phyloP scores from a whole-genome alignment of 2,113 vertebrate species.

The Ageneiosus marmoratus region DNA sequence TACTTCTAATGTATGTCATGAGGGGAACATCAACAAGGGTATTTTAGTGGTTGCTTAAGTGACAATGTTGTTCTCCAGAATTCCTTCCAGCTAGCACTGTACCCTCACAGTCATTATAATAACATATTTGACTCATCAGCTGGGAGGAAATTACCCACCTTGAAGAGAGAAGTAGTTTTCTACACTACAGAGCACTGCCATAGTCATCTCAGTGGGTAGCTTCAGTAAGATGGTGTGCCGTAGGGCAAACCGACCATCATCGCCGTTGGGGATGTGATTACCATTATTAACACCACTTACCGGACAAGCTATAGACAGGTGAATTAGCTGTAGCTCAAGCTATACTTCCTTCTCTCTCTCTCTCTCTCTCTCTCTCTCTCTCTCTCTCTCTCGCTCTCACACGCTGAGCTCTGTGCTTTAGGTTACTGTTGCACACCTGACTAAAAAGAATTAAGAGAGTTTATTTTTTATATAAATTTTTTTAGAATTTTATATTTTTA shows the following conservation, averaged over 20 bases:
- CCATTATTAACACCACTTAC: conserved; percentile 43
- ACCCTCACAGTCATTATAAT: background rate
- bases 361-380: background rate
- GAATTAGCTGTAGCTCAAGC: conserved; percentile 33
- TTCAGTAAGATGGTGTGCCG: conserved; percentile 4
- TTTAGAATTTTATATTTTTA: too few relatives aligned
- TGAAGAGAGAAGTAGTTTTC: conserved; percentile 15
- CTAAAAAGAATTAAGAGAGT: background rate
- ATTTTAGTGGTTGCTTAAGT: background rate
- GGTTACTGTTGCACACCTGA: background rate
- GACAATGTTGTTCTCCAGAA: background rate
- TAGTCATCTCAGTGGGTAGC: conserved; percentile 25
- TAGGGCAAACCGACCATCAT: conserved; percentile 35
- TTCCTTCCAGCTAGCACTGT: background rate
- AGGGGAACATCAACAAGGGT: background rate
- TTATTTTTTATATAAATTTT: background rate
- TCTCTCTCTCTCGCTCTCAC: conserved; percentile 6
- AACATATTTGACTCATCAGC: conserved; percentile 16
- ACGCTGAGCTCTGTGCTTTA: background rate
- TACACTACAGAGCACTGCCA: background rate
- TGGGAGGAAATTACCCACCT: conserved; percentile 15
- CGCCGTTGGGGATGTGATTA: conserved; percentile 27
- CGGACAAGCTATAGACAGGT: conserved; percentile 40
- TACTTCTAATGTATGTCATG: background rate
- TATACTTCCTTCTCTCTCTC: background rate